Conservation (phyloP, 2,797 vertebrate species). For the Molossus alvarezi region DNA sequence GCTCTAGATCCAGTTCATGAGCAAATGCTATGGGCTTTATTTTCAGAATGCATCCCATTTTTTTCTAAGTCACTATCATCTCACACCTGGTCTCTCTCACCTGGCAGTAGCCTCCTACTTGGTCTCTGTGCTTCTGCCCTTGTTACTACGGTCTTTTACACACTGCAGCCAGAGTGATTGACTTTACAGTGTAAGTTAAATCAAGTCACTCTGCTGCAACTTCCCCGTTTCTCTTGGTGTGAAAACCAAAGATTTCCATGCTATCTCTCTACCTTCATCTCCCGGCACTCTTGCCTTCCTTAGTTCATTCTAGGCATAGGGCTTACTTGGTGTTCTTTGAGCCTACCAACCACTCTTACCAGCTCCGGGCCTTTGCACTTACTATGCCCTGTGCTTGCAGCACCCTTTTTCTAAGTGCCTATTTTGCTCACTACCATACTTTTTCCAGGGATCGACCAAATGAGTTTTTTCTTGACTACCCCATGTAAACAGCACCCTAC, state of each 20-base stretch:
- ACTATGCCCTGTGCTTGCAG: not conserved
- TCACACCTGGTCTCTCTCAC: not conserved
- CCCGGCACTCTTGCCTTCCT: not conserved
- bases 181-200: not conserved
- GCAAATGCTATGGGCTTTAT: not conserved
- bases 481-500: not conserved
- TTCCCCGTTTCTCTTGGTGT: not conserved
- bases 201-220: not conserved
- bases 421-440: not conserved
- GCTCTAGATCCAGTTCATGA: not conserved
- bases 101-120: not conserved
- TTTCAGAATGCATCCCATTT: not conserved
- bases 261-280: not conserved
- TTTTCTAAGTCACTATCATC: not conserved
- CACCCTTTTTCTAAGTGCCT: not conserved
- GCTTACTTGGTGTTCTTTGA: not conserved
- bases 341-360: not conserved
- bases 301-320: not conserved
- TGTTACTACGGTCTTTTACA: not conserved
- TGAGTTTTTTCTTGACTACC: not conserved
- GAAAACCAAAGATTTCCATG: not conserved
- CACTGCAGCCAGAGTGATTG: not conserved
- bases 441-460: not conserved
- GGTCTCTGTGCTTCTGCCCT: not conserved
- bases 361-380: not conserved